Base-by-base conservation (phyloP, 1,140 invertebrate genomes). In the Cydia splendana region DNA sequence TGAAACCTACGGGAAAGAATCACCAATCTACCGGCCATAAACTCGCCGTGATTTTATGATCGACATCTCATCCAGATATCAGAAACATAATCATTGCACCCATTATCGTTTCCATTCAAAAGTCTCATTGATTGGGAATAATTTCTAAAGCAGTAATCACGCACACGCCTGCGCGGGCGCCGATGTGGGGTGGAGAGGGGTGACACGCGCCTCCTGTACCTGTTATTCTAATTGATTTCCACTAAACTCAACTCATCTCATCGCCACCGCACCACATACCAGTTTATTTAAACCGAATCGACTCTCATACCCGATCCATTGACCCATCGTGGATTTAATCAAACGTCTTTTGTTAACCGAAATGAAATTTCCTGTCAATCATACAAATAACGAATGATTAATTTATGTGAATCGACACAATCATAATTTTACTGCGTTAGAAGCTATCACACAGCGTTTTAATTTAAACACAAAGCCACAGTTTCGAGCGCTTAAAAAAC, bases 331-430 rank as follows among this genome's bases (percentile, higher is more conserved):
- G 67, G 67, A 71, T 71, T 71, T 71, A 71, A 71, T 71, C 67
- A 71, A 71, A 71, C 67, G 67, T 71, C 67, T 71, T 71, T 71
- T 71, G 67, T 71, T 71, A 71, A 71, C 67, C n/a, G 18, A 71
- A 71, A 71, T 71, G 45, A 71, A 71, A 71, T 71, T 71, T 71
- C 67, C 67, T 71, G 67, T 71, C 67, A 71, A 71, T 71, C 67
- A 71, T 71, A 71, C 67, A 71, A 71, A 71, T 71, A 71, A 71
- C 67, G 67, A 71, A 71, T 71, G 67, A 71, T 71, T 71, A 71
- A 71, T 71, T 71, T 71, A 71, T 71, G 67, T 71, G 67, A 71
- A 71, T 71, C 67, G 67, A 71, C 67, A 71, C 67, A 71, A 71
- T 71, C 67, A 71, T 71, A 71, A 71, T 71, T 71, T 71, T 71